Evolutionary conservation across 2,113 vertebrate species (phyloP), one percentile per base, ranked within the genome.

Genomic region (Gopherus evgoodei): DNA sequence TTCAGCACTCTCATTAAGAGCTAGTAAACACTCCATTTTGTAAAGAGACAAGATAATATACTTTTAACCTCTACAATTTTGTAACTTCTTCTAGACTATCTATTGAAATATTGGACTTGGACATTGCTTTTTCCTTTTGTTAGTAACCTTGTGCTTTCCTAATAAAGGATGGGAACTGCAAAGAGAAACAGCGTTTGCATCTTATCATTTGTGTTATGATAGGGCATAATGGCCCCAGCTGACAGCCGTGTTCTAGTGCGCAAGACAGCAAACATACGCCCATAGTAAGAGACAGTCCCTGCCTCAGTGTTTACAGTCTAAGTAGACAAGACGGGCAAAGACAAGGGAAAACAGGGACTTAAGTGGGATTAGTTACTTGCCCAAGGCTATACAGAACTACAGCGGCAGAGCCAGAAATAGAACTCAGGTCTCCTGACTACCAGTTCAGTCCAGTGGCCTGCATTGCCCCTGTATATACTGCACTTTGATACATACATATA

Each of bases 61-160:
- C 89, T 95, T 97, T 97, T 93, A 93, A 94, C 81, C 83, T 92
- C 86, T 81, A 84, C 84, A 44, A 3, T 96, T 92, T 90, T 2
- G 0, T 93, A 89, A 92, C 56, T 62, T 82, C 42, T 90, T 87
- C 93, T 91, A 11, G 0, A 84, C 42, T 8, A 87, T 83, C 21
- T 84, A 22, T 69, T 44, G 6, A 13, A 38, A 19, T 91, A 8
- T 92, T 83, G 93, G 88, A 91, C 57, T 92, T 1, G 1, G 53
- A 72, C 24, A 13, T 90, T 88, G 65, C 65, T 21, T 53, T 6
- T 91, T 78, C 56, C 62, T 54, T 92, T 86, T 89, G 54, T 92
- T 93, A 79, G 75, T 56, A 22, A 86, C 25, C 44, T 87, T 57
- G 22, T 65, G 1, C 13, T 91, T 86, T 59, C 56, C 44, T 72